Percentiles rank a stretch among this genome's conserved stretches.
Conservation (phyloP, 2,113 vertebrate genomes). For the Lophochroa leadbeateri region DNA sequence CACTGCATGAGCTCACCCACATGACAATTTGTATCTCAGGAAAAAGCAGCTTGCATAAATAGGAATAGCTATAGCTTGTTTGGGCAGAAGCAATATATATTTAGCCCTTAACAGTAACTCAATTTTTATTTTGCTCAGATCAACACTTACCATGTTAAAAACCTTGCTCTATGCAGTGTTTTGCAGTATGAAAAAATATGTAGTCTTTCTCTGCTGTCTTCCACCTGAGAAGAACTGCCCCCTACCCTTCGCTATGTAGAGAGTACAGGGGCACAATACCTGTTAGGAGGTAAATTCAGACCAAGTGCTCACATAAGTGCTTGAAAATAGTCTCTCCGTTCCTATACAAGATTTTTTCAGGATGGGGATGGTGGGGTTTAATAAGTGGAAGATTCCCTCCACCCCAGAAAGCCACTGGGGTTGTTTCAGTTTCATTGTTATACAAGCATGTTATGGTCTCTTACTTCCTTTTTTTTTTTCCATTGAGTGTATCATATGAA, state of each 20-base stretch:
- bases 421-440: background rate
- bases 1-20: background rate
- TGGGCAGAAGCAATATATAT: background rate
- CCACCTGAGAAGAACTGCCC: background rate
- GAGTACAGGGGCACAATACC: rapidly evolving
- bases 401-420: rapidly evolving
- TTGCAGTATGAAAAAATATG: rapidly evolving
- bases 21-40: background rate
- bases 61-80: background rate
- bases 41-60: background rate
- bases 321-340: background rate
- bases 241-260: background rate
- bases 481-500: background rate
- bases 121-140: background rate
- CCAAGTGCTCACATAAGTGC: background rate
- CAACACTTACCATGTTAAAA: background rate
- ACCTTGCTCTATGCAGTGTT: background rate
- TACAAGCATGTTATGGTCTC: background rate
- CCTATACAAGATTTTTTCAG: rapidly evolving
- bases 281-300: background rate
- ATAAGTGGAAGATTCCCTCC: rapidly evolving
- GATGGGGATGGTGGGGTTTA: rapidly evolving
- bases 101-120: background rate
- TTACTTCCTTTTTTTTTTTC: background rate
- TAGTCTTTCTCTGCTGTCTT: background rate